Evolutionary conservation across 2,888 invertebrate species (phyloP).

Genomic region (Chloroclysta siterata): DNA sequence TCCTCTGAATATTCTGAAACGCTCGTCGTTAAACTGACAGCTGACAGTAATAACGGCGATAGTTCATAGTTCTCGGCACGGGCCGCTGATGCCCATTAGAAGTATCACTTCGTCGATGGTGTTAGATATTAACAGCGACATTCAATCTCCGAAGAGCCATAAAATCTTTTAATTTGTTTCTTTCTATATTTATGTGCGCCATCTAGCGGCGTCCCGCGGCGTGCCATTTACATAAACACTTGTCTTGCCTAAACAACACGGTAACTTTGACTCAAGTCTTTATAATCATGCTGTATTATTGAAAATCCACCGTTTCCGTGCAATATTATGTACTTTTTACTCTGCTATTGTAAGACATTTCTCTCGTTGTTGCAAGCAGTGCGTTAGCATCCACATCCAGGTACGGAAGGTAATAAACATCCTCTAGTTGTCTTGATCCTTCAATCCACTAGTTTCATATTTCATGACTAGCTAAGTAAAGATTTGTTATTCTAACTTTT

Average conservation of each 20-base stretch:
- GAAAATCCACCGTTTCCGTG: neutral
- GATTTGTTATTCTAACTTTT: too few species aligned
- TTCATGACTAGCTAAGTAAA: too few species aligned
- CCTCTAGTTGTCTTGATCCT: too few species aligned
- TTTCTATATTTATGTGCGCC: slow-evolving; percentile 22
- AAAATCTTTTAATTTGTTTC: slow-evolving; percentile 34
- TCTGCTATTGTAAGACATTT: neutral
- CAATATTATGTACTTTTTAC: neutral
- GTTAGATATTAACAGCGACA: slow-evolving; percentile 28
- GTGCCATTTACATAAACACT: slow-evolving; percentile 39
- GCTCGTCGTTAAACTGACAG: neutral
- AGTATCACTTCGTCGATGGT: slow-evolving; percentile 20
- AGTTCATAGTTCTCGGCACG: slow-evolving; percentile 8
- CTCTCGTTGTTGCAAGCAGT: too few species aligned
- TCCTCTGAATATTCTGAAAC: too few species aligned
- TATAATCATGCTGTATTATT: too few species aligned
- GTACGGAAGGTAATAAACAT: too few species aligned
- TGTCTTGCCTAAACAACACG: neutral
- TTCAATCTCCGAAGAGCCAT: slow-evolving; percentile 25
- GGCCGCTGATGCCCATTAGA: slow-evolving; percentile 11
- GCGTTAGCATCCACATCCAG: too few species aligned
- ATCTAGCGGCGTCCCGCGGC: slow-evolving; percentile 30
- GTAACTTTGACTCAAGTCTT: too few species aligned
- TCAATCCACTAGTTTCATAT: too few species aligned
- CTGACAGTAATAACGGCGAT: neutral